Evolutionary conservation across 1,140 invertebrate genomes (phyloP).

Genomic region (Musca domestica): DNA sequence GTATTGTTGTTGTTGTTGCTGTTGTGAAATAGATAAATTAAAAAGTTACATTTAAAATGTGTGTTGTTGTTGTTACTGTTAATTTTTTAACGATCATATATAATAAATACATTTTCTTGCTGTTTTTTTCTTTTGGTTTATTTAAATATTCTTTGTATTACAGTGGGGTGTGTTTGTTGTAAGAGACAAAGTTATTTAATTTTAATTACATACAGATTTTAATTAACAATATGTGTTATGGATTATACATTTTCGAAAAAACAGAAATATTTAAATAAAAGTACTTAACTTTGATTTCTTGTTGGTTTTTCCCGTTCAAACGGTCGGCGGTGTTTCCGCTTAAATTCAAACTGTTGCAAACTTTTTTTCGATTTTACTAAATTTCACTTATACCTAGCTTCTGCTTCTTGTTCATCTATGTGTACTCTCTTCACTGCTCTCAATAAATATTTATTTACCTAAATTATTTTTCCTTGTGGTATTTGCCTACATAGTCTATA

Average conservation of each 20-base stretch:
- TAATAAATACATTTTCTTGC: neutral
- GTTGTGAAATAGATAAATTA: neutral
- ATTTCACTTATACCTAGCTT: no score
- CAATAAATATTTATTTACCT: no score
- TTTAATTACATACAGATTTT: slow-evolving; percentile 1
- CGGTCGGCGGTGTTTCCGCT: neutral
- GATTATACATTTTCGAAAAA: neutral
- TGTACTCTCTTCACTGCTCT: no score
- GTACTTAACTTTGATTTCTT: neutral
- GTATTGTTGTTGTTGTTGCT: neutral
- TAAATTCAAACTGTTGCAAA: slow-evolving; percentile 1
- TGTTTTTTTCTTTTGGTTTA: neutral
- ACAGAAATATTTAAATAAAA: no score
- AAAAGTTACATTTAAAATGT: slow-evolving; percentile 6
- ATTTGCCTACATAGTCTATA: no score
- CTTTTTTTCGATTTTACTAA: neutral
- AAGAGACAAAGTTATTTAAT: neutral
- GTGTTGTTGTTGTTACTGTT: neutral
- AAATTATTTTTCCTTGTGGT: no score
- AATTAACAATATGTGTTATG: slow-evolving; percentile 2
- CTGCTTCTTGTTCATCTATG: no score
- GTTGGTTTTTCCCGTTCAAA: neutral
- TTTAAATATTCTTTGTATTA: neutral
- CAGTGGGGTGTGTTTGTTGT: no score
- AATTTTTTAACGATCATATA: neutral